A percentile compares a stretch with the other conserved stretches of the same genome.
These are phyloP conservation scores for Pseudomyrmex dendroicus DNA, from an alignment of 1,140 invertebrate species.

Conservation along the genomic window DNA sequence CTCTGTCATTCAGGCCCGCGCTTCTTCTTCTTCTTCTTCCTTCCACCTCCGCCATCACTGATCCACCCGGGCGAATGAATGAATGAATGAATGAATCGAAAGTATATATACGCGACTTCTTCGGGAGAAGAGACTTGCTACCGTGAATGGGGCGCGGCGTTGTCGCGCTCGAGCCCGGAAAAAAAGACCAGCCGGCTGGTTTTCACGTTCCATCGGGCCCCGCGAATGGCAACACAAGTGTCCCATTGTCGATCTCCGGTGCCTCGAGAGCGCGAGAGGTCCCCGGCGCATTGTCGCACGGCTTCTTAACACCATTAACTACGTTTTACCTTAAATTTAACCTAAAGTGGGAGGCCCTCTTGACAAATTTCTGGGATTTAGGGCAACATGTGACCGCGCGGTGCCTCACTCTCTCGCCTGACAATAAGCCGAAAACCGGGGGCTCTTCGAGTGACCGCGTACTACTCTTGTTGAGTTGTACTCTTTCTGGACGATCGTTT, in stretches of 20 bases:
- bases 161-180: slow-evolving; percentile 25
- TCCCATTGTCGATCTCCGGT: slow-evolving; percentile 77
- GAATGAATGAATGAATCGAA: slow-evolving; percentile 1
- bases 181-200: slow-evolving; percentile 70
- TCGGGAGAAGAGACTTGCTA: neutral
- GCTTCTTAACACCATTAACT: slow-evolving; percentile 83
- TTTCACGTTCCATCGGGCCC: slow-evolving; percentile 75
- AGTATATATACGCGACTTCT: slow-evolving; percentile 23
- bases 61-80: slow-evolving; percentile 39
- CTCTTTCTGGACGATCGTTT: slow-evolving; percentile 48
- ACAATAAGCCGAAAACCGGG: slow-evolving; percentile 56
- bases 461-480: slow-evolving; percentile 54
- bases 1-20: slow-evolving; percentile 51
- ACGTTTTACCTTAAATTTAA: slow-evolving; percentile 84
- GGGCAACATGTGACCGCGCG: slow-evolving; percentile 56
- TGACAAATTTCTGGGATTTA: slow-evolving; percentile 83
- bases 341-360: slow-evolving; percentile 78
- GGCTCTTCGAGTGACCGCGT: slow-evolving; percentile 44
- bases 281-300: slow-evolving; percentile 68
- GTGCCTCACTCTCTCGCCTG: slow-evolving; percentile 13
- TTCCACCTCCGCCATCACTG: slow-evolving; percentile 13
- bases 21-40: slow-evolving; percentile 21
- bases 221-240: slow-evolving; percentile 81
- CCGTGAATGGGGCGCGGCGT: slow-evolving; percentile 64
- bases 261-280: slow-evolving; percentile 69